A percentile compares a stretch with the other conserved stretches of the same genome.
These are phyloP conservation scores for Euwallacea similis DNA, from an alignment of 1,140 invertebrate genomes.

Conservation along the genomic window DNA sequence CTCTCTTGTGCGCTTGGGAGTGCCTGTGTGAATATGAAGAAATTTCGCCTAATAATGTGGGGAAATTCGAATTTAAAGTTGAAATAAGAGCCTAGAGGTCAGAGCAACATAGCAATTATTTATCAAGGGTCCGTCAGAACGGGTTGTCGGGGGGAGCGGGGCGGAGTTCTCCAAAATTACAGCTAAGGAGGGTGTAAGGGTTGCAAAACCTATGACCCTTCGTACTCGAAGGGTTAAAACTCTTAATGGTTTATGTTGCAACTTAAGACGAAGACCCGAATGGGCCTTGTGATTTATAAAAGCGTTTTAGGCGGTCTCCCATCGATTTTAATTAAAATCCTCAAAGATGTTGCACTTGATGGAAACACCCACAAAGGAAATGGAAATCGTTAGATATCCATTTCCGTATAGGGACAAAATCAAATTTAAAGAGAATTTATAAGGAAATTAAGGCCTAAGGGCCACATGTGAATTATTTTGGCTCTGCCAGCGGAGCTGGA, in stretches of 20 bases:
- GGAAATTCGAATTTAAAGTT: no score
- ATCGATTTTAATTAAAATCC: slow-evolving; percentile 8
- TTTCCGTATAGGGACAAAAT: background rate
- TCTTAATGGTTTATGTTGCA: slow-evolving; percentile 32
- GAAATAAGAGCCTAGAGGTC: slow-evolving; percentile 38
- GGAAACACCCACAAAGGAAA: slow-evolving; percentile 20
- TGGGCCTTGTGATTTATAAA: slow-evolving; percentile 23
- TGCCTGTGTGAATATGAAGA: background rate
- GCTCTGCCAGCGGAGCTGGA: no score
- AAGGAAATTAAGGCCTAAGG: background rate
- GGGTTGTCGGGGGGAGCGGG: slow-evolving; percentile 1
- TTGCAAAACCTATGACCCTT: slow-evolving; percentile 40
- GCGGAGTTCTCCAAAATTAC: slow-evolving; percentile 42
- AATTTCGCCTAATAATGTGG: no score
- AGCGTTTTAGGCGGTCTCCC: background rate
- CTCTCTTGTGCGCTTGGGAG: slow-evolving; percentile 5
- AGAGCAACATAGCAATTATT: slow-evolving; percentile 44
- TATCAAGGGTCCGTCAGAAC: slow-evolving; percentile 36
- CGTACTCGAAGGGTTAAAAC: slow-evolving; percentile 23
- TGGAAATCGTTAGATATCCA: slow-evolving; percentile 7
- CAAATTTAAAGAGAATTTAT: background rate
- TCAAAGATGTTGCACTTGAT: background rate
- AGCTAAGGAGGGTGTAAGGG: slow-evolving; percentile 42
- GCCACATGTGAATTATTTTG: no score
- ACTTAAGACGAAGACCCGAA: slow-evolving; percentile 25